Base-by-base conservation (phyloP, 2,888 invertebrate genomes). In the Sceliomorpha sp. region DNA sequence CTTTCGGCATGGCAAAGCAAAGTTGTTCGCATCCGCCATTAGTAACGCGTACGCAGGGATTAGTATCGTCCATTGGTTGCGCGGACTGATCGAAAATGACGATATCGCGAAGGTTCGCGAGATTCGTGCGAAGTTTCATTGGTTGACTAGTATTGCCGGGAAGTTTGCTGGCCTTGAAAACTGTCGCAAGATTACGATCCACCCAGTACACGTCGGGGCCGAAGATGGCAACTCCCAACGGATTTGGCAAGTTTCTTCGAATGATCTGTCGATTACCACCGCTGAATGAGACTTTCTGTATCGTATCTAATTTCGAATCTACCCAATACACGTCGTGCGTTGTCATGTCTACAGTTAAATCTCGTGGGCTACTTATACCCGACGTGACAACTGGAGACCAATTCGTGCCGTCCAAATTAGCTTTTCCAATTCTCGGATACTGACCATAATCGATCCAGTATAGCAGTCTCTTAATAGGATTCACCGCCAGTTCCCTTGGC, bases 381-480 rank as follows among this genome's bases (percentile, higher is more conserved):
- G 94, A 94, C 0, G 95, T 95, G 0, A 98, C 95, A 6, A 99
- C 90, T 0, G 96, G 94, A 15, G 91, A 92, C 94, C 96, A 96
- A 80, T 94, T 93, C 37, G 93, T 92, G 6, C 98, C 98, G 82
- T 99, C 98, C 29, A 99, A 90, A 78, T 93, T 92, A 0, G 97
- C 93, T 81, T 94, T 95, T 0, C 97, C 98, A 59, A 98, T 97
- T 74, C 95, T 92, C 0, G 98, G 98, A 87, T 97, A 97, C 85
- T 98, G 98, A 0, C 99, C 99, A 78, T 97, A 96, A 88, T 99
- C 98, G 73, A 98, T 97, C 99, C 99, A 99, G 87, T 99, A 99
- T 0, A 99, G 89, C 29, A 95, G 91, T 66, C 96, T 91, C 85
- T 98, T 98, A 10, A 98, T 91, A 0, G 99, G 99, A 89, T 99